Evolutionary conservation across 2,113 vertebrate species (phyloP), one percentile per base, ranked within the genome.

Genomic region (Uropsilus gracilis): DNA sequence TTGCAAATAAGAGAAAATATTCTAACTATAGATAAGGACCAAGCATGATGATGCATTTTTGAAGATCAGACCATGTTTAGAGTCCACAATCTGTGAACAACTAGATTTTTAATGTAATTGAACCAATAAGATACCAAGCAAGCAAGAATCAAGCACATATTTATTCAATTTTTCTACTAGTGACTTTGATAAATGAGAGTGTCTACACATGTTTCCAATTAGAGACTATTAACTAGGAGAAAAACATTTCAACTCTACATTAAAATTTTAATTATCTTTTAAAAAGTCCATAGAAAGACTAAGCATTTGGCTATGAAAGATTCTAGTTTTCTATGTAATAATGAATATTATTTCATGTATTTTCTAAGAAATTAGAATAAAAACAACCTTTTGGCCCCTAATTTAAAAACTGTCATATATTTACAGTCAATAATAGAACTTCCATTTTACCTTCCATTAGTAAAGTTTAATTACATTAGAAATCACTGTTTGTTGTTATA

Each of bases 231-330:
- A 81, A 5, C 22, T 86, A 32, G n/a, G 55, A 80, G 24, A 18
- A 57, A 86, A 78, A 2, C 3, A 10, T 87, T 94, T 95, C 26
- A 80, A 94, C 69, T n/a, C 76, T 80, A 59, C 2, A 73, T 46
- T 66, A 78, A 83, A 48, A 77, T 37, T 90, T 91, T 92, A 75
- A 91, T 50, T 76, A 44, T 59, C 22, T 46, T 80, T 91, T 64
- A n/a, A 80, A 44, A 83, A 87, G 44, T 75, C 55, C 86, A 5
- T 73, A 55, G n/a, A 63, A 69, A 12, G 30, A 53, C 2, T 86
- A 92, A 90, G 39, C 32, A 64, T 57, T 77, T 84, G n/a, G 72
- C 16, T 7, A 39, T 50, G 42, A 37, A 57, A 18, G 17, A 37
- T 46, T 83, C n/a, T 80, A 20, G 53, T 90, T 26, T 83, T 48